phyloP scores from a whole-genome alignment of 2,113 vertebrate genomes.

The Equus przewalskii region DNA sequence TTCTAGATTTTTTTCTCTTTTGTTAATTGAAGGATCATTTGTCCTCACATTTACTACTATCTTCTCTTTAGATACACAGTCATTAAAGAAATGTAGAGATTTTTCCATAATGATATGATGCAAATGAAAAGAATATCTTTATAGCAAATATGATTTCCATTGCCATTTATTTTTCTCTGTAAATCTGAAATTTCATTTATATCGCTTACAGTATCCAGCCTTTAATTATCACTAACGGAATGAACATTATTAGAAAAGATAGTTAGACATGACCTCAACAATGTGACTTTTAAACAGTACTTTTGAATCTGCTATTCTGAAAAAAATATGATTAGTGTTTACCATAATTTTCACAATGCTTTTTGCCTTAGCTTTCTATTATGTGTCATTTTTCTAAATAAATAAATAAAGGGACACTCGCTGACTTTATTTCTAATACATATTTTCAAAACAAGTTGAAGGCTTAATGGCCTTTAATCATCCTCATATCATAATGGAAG shows the following conservation, averaged over 20 bases:
- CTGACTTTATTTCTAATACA: slow-evolving; percentile 11
- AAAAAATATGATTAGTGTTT: neutral
- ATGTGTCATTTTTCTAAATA: neutral
- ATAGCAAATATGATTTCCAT: neutral
- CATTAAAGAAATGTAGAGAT: neutral
- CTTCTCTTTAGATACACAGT: neutral
- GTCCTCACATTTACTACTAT: neutral
- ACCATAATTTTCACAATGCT: neutral
- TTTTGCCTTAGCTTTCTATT: slow-evolving; percentile 9
- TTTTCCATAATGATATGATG: neutral
- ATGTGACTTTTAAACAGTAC: neutral
- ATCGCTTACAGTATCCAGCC: neutral
- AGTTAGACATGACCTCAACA: neutral
- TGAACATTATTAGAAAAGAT: slow-evolving; percentile 25
- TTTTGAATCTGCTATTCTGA: neutral
- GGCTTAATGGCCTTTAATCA: neutral
- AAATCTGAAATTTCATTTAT: slow-evolving; percentile 47
- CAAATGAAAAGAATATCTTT: neutral
- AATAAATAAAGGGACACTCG: neutral
- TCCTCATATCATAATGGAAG: neutral
- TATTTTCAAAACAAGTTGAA: slow-evolving; percentile 48
- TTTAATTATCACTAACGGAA: slow-evolving; percentile 6
- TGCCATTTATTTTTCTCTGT: slow-evolving; percentile 1
- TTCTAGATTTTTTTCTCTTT: neutral
- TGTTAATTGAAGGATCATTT: neutral